Conservation (phyloP, 92 coral and sea anemone genomes). For the Palythoa grandiflora region DNA sequence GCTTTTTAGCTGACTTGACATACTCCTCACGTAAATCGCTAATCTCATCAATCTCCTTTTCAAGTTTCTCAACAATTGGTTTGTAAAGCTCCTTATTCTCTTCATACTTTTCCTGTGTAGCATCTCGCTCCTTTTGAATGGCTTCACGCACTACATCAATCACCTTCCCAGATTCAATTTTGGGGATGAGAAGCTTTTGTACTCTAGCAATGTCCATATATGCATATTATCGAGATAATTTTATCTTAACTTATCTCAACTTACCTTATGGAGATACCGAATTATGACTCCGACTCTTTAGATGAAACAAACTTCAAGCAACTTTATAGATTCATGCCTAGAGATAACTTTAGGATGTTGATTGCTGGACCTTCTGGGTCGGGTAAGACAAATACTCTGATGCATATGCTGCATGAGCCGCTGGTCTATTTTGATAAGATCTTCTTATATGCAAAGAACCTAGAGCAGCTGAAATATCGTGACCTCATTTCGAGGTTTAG, state of each 20-base stretch:
- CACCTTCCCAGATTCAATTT: constrained; percentile 22
- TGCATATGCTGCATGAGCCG: constrained; percentile 24
- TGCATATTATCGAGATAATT: neutral
- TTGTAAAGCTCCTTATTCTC: constrained; percentile 14
- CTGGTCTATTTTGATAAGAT: constrained; percentile 20
- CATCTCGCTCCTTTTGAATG: neutral
- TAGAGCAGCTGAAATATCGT: constrained; percentile 25
- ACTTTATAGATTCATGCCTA: constrained; percentile 1
- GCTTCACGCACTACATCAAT: neutral
- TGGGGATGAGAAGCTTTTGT: neutral
- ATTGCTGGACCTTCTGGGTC: constrained; percentile 17
- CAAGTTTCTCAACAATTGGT: constrained; percentile 12
- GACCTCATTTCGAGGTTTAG: neutral
- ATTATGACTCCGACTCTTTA: neutral
- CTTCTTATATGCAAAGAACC: constrained; percentile 34
- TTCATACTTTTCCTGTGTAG: constrained; percentile 7
- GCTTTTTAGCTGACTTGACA: constrained; percentile 16
- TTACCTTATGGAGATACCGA: neutral
- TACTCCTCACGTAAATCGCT: constrained; percentile 23
- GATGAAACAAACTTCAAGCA: neutral
- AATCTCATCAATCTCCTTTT: constrained; percentile 27
- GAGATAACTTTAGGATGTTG: constrained; percentile 4
- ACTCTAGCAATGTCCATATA: neutral
- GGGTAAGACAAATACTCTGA: constrained; percentile 21
- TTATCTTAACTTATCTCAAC: neutral